Percentiles rank a stretch among this genome's conserved stretches.
Evolutionary conservation across 2,797 vertebrate species (phyloP).

Genomic region (Pogonophryne albipinna): DNA sequence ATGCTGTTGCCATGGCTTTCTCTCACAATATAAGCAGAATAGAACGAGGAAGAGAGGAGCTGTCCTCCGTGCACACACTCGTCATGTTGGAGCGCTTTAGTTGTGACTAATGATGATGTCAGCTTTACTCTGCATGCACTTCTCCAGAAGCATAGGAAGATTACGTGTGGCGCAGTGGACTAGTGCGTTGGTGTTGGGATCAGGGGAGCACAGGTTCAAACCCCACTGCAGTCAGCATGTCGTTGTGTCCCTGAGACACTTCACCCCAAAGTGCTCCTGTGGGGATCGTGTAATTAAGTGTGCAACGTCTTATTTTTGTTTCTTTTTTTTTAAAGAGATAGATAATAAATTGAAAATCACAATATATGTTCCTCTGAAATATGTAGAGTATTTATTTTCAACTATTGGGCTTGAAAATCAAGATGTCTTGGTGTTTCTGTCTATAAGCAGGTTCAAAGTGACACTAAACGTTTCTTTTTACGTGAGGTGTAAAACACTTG

Average conservation of each 20-base stretch:
- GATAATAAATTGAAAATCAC: no score
- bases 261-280: no score
- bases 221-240: no score
- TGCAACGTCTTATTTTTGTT: not conserved
- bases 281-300: not conserved
- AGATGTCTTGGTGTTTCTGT: not conserved
- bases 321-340: not conserved
- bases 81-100: not conserved
- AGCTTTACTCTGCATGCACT: not conserved
- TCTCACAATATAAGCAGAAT: conserved; percentile 34
- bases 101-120: not conserved
- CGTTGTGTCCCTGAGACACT: no score
- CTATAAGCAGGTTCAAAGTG: not conserved
- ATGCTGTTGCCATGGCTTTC: conserved; percentile 58
- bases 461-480: no score
- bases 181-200: no score
- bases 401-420: not conserved
- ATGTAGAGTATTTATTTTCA: not conserved
- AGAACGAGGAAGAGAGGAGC: conserved; percentile 25
- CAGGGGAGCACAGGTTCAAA: no score
- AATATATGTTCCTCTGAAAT: not conserved
- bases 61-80: conserved; percentile 9
- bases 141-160: not conserved
- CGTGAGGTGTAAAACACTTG: no score
- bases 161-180: no score